Evolutionary conservation across 2,888 invertebrate species (phyloP).

Genomic region (Sinhomidia bicolor): DNA sequence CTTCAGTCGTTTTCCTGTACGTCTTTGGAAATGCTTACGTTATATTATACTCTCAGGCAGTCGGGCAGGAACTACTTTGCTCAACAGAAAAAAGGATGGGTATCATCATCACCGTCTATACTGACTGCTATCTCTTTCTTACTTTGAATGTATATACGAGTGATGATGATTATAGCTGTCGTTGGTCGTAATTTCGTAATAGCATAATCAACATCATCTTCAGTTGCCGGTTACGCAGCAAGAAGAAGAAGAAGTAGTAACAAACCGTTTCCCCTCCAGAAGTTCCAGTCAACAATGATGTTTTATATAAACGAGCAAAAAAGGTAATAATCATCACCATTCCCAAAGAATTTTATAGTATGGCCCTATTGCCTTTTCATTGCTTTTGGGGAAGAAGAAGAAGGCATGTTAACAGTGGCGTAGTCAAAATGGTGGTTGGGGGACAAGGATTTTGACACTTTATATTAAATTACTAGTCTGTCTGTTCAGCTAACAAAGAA

Average conservation of each 20-base stretch:
- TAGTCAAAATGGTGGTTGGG: too few species aligned
- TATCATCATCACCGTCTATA: background rate
- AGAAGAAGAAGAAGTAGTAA: background rate
- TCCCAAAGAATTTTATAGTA: background rate
- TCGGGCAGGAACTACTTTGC: too few species aligned
- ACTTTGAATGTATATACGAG: background rate
- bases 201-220: background rate
- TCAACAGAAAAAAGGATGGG: background rate
- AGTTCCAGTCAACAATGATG: background rate
- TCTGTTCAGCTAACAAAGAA: too few species aligned
- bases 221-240: background rate
- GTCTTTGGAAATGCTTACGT: too few species aligned
- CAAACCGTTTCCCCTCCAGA: background rate
- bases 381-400: background rate
- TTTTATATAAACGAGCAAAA: background rate
- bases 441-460: too few species aligned
- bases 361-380: background rate
- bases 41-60: too few species aligned
- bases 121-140: background rate
- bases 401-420: too few species aligned
- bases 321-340: conserved; percentile 62
- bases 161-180: conserved; percentile 26
- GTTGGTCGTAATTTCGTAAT: conserved; percentile 18
- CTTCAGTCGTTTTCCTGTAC: too few species aligned
- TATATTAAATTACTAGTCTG: background rate